These are phyloP conservation scores for Ceriagrion tenellum DNA, from an alignment of 2,888 invertebrate genomes.

Conservation along the genomic window DNA sequence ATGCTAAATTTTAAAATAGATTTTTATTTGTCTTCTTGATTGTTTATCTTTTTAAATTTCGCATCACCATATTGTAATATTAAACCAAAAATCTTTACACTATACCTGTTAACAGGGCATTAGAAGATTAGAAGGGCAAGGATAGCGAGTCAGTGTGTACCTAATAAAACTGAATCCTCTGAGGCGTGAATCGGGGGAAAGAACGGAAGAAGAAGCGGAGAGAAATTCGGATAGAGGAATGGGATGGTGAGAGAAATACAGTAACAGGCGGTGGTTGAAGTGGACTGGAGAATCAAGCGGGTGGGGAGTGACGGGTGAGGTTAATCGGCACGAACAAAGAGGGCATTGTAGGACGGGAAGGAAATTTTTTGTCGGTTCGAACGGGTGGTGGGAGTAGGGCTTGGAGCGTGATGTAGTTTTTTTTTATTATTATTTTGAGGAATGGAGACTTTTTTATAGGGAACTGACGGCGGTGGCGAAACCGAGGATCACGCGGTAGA, in stretches of 20 bases:
- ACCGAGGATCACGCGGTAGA: no score
- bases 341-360: not conserved
- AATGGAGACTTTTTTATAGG: not conserved
- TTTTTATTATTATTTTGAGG: not conserved
- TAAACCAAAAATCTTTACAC: no score
- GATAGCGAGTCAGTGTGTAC: no score
- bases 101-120: no score
- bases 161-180: no score
- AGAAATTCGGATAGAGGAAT: not conserved
- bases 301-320: not conserved
- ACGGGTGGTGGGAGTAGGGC: not conserved
- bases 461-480: not conserved
- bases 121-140: no score
- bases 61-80: no score
- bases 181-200: no score
- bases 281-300: not conserved
- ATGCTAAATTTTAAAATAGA: no score
- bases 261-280: not conserved
- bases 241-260: not conserved
- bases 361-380: not conserved
- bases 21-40: no score
- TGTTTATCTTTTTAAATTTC: no score
- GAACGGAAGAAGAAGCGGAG: not conserved
- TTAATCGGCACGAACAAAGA: not conserved
- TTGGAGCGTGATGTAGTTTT: not conserved